Evolutionary conservation across 1,140 invertebrate species (phyloP).

Genomic region (Aphidius gifuensis): DNA sequence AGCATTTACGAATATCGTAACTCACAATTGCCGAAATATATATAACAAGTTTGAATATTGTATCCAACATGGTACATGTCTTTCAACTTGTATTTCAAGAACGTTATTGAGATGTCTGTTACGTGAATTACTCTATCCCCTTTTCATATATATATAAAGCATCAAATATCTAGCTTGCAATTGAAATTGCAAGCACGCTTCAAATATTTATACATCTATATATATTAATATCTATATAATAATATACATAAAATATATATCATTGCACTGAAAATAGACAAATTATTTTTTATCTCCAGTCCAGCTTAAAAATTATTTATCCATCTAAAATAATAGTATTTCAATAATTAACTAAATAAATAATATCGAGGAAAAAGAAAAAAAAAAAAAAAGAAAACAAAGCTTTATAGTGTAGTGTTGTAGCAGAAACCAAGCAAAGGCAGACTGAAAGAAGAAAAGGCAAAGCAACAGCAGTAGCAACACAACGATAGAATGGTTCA

Average conservation of each 20-base stretch:
- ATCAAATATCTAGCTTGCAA: no score
- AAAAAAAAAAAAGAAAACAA: constrained; percentile 25
- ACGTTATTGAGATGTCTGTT: constrained; percentile 50
- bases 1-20: constrained; percentile 5
- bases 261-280: no score
- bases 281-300: no score
- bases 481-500: constrained; percentile 7
- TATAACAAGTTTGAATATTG: constrained; percentile 28
- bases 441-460: constrained; percentile 18
- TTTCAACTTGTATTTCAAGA: neutral
- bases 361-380: constrained; percentile 54
- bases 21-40: constrained; percentile 45
- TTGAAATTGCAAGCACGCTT: no score
- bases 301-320: no score
- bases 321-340: no score
- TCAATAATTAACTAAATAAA: constrained; percentile 45
- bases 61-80: constrained; percentile 10
- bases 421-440: constrained; percentile 1
- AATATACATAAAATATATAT: no score
- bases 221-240: no score
- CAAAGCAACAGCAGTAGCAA: neutral
- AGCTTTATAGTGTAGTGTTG: constrained; percentile 4
- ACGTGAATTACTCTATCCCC: constrained; percentile 42
- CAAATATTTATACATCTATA: no score
- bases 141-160: neutral